These are phyloP conservation scores for Amazona guildingii DNA, from an alignment of 2,113 vertebrate species.

Conservation along the genomic window DNA sequence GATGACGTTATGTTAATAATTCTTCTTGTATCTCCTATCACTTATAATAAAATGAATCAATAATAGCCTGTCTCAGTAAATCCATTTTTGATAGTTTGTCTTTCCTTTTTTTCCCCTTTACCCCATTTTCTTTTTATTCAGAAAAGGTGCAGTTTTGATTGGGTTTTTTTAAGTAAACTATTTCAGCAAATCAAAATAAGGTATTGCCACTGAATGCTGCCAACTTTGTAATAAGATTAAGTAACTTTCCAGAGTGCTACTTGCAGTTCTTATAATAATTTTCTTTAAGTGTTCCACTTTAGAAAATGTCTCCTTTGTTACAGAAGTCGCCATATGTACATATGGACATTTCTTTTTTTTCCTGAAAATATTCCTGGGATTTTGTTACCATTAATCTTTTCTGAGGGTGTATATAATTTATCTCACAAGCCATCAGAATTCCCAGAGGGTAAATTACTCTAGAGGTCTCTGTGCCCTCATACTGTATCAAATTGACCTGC, in stretches of 20 bases:
- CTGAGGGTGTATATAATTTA: constrained; percentile 91
- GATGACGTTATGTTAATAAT: background rate
- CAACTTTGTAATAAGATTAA: constrained; percentile 46
- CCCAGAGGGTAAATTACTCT: constrained; percentile 98
- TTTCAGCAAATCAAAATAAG: background rate
- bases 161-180: background rate
- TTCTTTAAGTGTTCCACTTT: constrained; percentile 41
- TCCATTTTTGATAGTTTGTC: background rate
- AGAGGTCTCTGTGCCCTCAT: constrained; percentile 93
- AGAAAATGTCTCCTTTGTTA: constrained; percentile 64
- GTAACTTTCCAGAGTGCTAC: constrained; percentile 16
- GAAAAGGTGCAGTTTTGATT: background rate
- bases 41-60: background rate
- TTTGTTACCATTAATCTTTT: constrained; percentile 98
- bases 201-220: background rate
- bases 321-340: constrained; percentile 70
- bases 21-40: background rate
- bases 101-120: background rate
- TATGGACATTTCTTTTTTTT: constrained; percentile 50
- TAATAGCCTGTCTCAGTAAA: background rate
- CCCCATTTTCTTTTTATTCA: background rate
- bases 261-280: constrained; percentile 54
- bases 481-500: constrained; percentile 98
- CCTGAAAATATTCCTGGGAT: constrained; percentile 70
- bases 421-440: constrained; percentile 93